Evolutionary conservation across 2,797 vertebrate genomes (phyloP), one percentile per base, ranked within the genome.

Genomic region (Allenopithecus nigroviridis): DNA sequence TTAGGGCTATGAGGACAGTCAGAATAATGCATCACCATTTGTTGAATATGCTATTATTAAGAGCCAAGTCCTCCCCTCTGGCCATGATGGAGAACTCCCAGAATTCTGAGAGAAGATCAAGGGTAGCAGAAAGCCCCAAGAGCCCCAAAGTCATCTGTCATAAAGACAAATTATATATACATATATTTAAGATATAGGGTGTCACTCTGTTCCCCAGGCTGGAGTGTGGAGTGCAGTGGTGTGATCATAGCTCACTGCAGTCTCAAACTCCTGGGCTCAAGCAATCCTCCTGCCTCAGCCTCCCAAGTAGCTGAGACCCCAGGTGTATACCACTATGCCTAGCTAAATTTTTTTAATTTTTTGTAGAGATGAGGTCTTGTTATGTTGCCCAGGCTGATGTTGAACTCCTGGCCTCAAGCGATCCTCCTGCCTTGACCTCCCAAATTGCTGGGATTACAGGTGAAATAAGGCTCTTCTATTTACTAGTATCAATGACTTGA

Each of bases 401-500:
- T 68, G 33, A 68, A 68, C 33, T 17, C 61, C 61, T n/a, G 16
- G 61, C 61, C 61, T n/a, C 61, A n/a, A n/a, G 33, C 7, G 4
- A n/a, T 68, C 61, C 33, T 68, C 61, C 8, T 68, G 33, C 16
- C 61, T 68, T 68, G 16, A n/a, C 16, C 64, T 68, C 64, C 64
- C 64, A n/a, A n/a, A 68, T 19, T n/a, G 64, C 33, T 68, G 33
- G 16, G 76, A 33, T 50, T 68, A 68, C 16, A 68, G 33, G 16
- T 68, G 64, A n/a, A 68, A n/a, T 68, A 68, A 68, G 1, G 4
- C 96, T 96, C 96, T 97, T 97, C 98, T 96, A 97, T 97, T 98
- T 97, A 95, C 96, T 97, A 93, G 96, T 97, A 96, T 97, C 98
- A 96, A 93, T 92, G 96, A 64, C 97, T 94, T 96, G 91, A 90